Base-by-base conservation (phyloP, 2,797 vertebrate genomes). In the Rhinogobio ventralis region DNA sequence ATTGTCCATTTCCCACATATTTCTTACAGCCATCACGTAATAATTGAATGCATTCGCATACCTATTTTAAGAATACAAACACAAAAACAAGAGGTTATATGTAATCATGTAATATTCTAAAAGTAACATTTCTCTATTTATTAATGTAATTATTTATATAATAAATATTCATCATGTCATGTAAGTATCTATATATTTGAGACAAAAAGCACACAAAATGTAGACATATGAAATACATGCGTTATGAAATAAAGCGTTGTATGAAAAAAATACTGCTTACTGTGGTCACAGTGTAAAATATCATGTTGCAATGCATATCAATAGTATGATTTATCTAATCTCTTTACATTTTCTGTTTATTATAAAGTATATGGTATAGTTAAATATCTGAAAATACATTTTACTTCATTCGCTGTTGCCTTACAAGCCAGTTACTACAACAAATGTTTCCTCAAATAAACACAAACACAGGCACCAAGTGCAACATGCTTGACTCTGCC, bases 401-500 rank as follows among this genome's bases (percentile, higher is more conserved):
- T 73, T 7, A 46, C 14, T n/a, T 74, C 2, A 23, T 28, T 73
- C 3, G 1, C 4, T 73, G 49, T 57, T 62, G 7, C 19, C 72
- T 73, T 53, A 75, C 71, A 36, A n/a, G 62, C 23, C 20, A 68
- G 72, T 83, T 67, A 55, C 30, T 53, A 36, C 6, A 55, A n/a
- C 60, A 68, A 76, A 55, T 33, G 36, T 46, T 30, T 72, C 62
- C 28, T 46, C 25, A 72, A 72, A 84, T 45, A 78, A 84, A 71
- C 74, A 69, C 73, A 78, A 86, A 57, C 64, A 30, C 33, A 72
- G 55, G 28, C 74, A 64, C 64, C 28, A 9, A 83, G 53, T 66
- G 19, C 53, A 64, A 89, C 80, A 80, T 91, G 90, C 91, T 86
- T 88, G 88, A 86, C 91, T 92, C 86, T 90, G 92, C 93, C 93